These are phyloP conservation scores for Nowickia ferox DNA, from an alignment of 2,888 invertebrate genomes.

Conservation along the genomic window DNA sequence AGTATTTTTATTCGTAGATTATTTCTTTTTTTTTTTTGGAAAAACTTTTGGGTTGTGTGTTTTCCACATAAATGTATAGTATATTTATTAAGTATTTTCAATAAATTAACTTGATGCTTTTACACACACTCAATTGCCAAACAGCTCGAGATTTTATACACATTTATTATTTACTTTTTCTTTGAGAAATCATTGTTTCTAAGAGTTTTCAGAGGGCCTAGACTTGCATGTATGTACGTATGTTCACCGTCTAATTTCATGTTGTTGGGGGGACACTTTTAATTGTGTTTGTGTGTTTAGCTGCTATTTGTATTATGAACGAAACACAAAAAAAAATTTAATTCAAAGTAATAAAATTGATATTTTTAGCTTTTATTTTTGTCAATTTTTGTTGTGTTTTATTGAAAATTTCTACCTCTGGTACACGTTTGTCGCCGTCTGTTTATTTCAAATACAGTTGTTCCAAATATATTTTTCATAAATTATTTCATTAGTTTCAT, in stretches of 20 bases:
- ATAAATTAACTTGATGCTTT: constrained; percentile 58
- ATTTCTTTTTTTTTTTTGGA: not conserved
- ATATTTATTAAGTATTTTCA: constrained; percentile 67
- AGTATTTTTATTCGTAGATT: constrained; percentile 1
- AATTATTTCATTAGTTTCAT: constrained; percentile 49
- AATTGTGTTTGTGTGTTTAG: constrained; percentile 39
- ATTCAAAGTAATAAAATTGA: constrained; percentile 69
- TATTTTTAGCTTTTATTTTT: constrained; percentile 68
- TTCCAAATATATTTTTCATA: constrained; percentile 58
- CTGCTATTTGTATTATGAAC: constrained; percentile 20
- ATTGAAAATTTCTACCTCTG: constrained; percentile 45
- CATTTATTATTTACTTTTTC: constrained; percentile 29
- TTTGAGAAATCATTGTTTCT: constrained; percentile 41
- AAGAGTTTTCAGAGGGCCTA: constrained; percentile 27
- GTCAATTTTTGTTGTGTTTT: constrained; percentile 39
- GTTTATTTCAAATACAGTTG: constrained; percentile 56
- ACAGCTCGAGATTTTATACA: constrained; percentile 21
- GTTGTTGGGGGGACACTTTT: constrained; percentile 37
- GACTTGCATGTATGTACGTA: not conserved
- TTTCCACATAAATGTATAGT: constrained; percentile 38
- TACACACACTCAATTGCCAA: constrained; percentile 22
- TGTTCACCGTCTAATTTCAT: not conserved
- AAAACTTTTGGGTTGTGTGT: constrained; percentile 33
- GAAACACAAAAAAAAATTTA: constrained; percentile 45
- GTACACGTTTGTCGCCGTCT: constrained; percentile 33